Evolutionary conservation across 1,140 invertebrate genomes (phyloP).

Genomic region (Rhopalosiphum maidis): DNA sequence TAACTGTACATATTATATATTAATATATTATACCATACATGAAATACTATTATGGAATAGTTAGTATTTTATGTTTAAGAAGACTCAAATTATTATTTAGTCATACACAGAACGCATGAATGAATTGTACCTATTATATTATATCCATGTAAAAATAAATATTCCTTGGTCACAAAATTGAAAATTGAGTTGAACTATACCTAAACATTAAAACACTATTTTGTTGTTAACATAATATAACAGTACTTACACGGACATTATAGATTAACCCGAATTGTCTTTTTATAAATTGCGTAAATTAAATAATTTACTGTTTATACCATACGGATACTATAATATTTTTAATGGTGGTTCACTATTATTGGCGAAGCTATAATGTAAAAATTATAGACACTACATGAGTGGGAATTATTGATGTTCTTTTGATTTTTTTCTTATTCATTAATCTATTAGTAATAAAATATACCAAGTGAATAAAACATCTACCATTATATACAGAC

Average conservation of each 20-base stretch:
- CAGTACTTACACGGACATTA: neutral
- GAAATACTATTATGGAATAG: neutral
- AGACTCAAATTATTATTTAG: neutral
- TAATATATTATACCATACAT: neutral
- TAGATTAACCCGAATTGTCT: neutral
- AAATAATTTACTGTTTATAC: neutral
- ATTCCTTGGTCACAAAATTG: neutral
- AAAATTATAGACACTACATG: neutral
- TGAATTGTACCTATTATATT: neutral
- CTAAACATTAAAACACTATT: neutral
- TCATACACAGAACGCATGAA: neutral
- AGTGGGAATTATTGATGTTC: neutral
- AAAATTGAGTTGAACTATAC: neutral
- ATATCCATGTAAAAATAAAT: neutral
- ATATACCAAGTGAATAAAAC: neutral
- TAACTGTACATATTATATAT: neutral
- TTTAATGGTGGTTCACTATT: neutral
- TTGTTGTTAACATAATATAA: neutral
- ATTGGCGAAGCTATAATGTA: neutral
- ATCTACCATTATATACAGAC: neutral
- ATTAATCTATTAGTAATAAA: slow-evolving; percentile 13
- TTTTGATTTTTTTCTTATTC: neutral
- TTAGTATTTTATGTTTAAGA: neutral
- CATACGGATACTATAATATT: neutral
- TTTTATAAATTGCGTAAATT: neutral